Evolutionary conservation across 2,797 vertebrate species (phyloP), one percentile per base, ranked within the genome.

Genomic region (Etheostoma nigrum): DNA sequence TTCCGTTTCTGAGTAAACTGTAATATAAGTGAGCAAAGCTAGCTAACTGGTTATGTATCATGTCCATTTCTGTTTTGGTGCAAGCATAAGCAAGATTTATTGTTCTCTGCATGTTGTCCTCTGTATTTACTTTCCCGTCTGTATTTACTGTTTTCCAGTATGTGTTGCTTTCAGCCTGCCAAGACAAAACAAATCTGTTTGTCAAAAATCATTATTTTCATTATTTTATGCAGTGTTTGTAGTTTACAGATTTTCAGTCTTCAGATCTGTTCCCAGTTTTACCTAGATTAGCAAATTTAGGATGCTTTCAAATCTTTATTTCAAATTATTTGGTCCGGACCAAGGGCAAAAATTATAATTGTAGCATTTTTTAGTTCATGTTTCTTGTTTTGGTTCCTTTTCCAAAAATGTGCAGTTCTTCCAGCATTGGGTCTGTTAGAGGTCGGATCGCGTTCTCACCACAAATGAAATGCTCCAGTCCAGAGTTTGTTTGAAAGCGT

Each of bases 11-110:
- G 7, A 66, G 42, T 47, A 54, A 63, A 87, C 11, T 70, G n/a
- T 45, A 18, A 36, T 6, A 18, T 18, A 67, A 70, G 58, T 44
- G 42, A 70, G 18, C 44, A 25, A 27, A 3, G 25, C 25, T 62
- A 3, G 25, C 25, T 62, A 74, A 78, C 68, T 74, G 60, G 79
- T 75, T 72, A 47, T 71, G 61, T 21, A 8, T 67, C 33, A 7
- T 36, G 40, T 63, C 55, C 72, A 19, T 65, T 74, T 74, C 51
- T 79, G 64, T 80, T 77, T 70, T 55, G 8, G 48, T 67, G n/a
- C 52, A 57, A 19, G 16, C 55, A 64, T 16, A 70, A 45, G 1
- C n/a, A 51, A 18, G 23, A 71, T 6, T 48, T 27, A 48, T 58
- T 78, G 74, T 54, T 8, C 18, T 45, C 5, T 65, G 62, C 36